These are phyloP conservation scores for Hippoglossus hippoglossus DNA, from an alignment of 2,797 vertebrate species.

Conservation along the genomic window DNA sequence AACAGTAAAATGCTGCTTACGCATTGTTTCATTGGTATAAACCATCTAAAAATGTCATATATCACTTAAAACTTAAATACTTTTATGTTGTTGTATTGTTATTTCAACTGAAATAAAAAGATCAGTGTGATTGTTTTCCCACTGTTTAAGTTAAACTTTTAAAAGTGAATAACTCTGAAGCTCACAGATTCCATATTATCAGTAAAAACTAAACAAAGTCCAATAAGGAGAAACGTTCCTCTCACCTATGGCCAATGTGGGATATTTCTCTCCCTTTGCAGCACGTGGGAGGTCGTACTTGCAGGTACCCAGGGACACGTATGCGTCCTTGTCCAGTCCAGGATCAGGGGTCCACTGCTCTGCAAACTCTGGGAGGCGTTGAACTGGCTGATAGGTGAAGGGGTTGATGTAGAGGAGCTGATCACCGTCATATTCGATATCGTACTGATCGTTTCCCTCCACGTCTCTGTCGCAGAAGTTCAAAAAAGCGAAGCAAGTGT, in stretches of 20 bases:
- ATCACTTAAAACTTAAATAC: no score
- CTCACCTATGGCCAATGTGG: constrained; percentile 28
- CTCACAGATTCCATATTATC: no score
- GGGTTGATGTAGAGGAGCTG: constrained; percentile 37
- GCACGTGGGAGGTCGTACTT: constrained; percentile 25
- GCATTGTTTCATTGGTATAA: no score
- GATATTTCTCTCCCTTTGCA: neutral
- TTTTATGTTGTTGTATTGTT: no score
- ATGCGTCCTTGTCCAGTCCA: neutral
- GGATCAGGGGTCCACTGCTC: constrained; percentile 26
- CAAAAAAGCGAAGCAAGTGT: constrained; percentile 40
- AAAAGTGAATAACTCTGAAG: no score
- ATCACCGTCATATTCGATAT: constrained; percentile 41
- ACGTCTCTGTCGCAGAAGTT: constrained; percentile 35
- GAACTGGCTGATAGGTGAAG: neutral
- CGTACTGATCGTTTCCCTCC: constrained; percentile 1
- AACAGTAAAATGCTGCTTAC: no score
- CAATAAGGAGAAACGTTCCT: no score
- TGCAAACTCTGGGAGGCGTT: constrained; percentile 35
- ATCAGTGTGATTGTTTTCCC: no score
- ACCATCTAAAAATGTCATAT: no score
- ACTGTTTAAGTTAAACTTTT: no score
- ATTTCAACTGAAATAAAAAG: no score
- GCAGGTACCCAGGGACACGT: constrained; percentile 28
- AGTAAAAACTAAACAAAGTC: no score